A percentile compares a stretch with the other conserved stretches of the same genome.
Evolutionary conservation across 1,140 invertebrate species (phyloP).

Genomic region (Penaeus vannamei): DNA sequence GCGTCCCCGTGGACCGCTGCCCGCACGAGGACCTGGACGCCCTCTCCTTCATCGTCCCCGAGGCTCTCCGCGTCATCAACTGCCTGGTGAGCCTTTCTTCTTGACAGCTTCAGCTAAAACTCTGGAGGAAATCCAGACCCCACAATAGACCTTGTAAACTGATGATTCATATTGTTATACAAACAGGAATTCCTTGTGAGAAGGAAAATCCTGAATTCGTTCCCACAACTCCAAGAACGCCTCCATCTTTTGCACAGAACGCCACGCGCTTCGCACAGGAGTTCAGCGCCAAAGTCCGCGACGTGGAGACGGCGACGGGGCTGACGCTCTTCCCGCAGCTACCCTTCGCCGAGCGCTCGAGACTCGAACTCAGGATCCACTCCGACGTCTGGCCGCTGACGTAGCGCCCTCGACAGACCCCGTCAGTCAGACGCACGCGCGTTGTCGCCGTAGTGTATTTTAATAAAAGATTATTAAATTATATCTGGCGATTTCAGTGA

Average conservation of each 20-base stretch:
- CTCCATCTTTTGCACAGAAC: not conserved
- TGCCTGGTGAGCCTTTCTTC: conserved; percentile 40
- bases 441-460: no score
- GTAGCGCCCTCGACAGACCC: not conserved
- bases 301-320: conserved; percentile 50
- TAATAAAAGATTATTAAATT: no score
- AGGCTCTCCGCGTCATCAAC: conserved; percentile 23
- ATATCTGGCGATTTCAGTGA: no score
- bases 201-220: not conserved
- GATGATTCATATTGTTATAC: not conserved
- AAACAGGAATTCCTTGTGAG: not conserved
- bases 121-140: not conserved
- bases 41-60: conserved; percentile 44
- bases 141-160: not conserved
- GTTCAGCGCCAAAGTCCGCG: conserved; percentile 40
- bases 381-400: conserved; percentile 18
- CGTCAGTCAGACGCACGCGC: not conserved
- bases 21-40: not conserved
- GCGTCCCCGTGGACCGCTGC: conserved; percentile 24
- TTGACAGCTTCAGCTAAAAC: not conserved
- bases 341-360: conserved; percentile 23
- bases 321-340: conserved; percentile 59
- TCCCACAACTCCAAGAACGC: not conserved
- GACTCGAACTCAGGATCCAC: conserved; percentile 28
- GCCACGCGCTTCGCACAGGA: conserved; percentile 23